These are phyloP conservation scores for Hiodon alosoides DNA, from an alignment of 2,113 vertebrate species.

Conservation along the genomic window DNA sequence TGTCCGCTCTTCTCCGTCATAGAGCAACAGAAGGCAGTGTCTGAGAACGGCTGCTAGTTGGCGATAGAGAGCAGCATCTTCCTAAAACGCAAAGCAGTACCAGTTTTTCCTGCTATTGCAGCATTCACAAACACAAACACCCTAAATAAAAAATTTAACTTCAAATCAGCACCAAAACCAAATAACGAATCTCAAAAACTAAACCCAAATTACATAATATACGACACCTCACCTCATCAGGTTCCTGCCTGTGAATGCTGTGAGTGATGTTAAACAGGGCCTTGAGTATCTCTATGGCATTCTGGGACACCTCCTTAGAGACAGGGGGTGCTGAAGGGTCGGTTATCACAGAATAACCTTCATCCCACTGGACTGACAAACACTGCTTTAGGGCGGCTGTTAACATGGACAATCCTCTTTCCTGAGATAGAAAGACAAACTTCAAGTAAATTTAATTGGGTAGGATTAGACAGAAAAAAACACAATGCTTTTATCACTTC, in stretches of 20 bases:
- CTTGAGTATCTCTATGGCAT: conserved; percentile 60
- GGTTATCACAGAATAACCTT: conserved; percentile 50
- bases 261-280: conserved; percentile 65
- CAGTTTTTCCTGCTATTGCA: neutral
- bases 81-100: conserved; percentile 30
- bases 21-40: conserved; percentile 46
- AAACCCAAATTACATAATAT: neutral
- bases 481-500: neutral
- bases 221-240: conserved; percentile 49
- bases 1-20: conserved; percentile 42
- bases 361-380: conserved; percentile 56
- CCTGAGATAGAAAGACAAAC: conserved; percentile 28
- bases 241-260: conserved; percentile 55
- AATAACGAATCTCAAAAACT: neutral
- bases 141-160: neutral
- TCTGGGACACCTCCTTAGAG: conserved; percentile 55
- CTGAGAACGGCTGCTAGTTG: conserved; percentile 52
- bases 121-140: neutral
- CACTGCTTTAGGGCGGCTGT: conserved; percentile 54
- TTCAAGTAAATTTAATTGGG: conserved; percentile 37
- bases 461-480: neutral
- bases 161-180: neutral
- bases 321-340: conserved; percentile 37
- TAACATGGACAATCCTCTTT: conserved; percentile 47
- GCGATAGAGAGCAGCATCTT: conserved; percentile 53